phyloP scores from a whole-genome alignment of 1,140 invertebrate species.

The Philotrypesis tridentata region DNA sequence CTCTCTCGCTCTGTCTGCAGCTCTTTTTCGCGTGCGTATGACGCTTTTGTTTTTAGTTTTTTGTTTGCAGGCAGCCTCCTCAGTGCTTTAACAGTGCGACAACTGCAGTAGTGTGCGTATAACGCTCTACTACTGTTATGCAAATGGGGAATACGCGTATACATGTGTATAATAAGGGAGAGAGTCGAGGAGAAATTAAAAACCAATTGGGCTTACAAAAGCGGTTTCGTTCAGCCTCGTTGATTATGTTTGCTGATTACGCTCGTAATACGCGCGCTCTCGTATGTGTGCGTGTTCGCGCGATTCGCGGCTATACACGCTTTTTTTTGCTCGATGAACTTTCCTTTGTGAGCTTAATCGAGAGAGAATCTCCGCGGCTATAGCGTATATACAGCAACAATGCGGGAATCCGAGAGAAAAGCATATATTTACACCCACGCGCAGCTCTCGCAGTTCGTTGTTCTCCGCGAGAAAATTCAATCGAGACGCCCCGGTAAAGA shows the following conservation, averaged over 20 bases:
- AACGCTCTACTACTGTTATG: not conserved
- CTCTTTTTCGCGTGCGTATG: not conserved
- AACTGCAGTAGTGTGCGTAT: too few relatives aligned
- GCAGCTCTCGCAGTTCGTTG: too few relatives aligned
- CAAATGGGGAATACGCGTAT: not conserved
- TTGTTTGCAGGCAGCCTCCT: too few relatives aligned
- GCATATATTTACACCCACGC: not conserved
- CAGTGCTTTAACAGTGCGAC: too few relatives aligned
- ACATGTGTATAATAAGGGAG: too few relatives aligned
- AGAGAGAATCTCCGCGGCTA: too few relatives aligned
- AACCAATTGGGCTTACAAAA: not conserved
- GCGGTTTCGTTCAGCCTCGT: not conserved
- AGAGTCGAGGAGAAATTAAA: constrained; percentile 7
- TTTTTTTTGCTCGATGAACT: not conserved
- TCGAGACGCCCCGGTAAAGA: too few relatives aligned
- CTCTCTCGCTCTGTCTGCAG: not conserved
- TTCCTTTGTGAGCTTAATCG: not conserved
- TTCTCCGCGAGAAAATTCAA: not conserved
- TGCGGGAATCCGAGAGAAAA: too few relatives aligned
- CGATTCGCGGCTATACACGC: too few relatives aligned
- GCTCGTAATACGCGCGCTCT: not conserved
- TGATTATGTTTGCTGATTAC: constrained; percentile 1
- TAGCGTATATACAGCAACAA: not conserved
- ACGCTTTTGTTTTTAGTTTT: too few relatives aligned
- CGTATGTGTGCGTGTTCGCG: too few relatives aligned